Conservation (phyloP, 2,888 invertebrate species). For the Leptothorax acervorum region DNA sequence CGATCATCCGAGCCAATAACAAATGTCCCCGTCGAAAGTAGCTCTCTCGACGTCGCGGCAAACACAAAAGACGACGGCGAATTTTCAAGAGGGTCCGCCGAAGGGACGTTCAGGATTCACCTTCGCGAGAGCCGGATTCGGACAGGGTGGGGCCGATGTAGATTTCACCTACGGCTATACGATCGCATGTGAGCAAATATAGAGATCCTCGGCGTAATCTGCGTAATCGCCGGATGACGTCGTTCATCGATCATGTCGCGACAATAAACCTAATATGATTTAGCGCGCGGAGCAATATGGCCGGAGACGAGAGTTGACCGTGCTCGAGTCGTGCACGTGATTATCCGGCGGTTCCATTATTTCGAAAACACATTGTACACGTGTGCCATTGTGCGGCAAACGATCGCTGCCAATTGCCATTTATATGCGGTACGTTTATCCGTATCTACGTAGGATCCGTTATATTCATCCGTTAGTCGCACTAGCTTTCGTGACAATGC, state of each 20-base stretch:
- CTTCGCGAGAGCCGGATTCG: constrained; percentile 54
- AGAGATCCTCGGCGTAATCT: constrained; percentile 73
- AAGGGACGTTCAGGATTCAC: constrained; percentile 65
- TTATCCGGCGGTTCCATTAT: constrained; percentile 50
- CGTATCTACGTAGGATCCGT: constrained; percentile 21
- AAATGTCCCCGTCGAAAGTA: constrained; percentile 67
- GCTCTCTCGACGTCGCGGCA: constrained; percentile 64
- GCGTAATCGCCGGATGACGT: constrained; percentile 73
- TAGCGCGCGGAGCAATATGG: constrained; percentile 58
- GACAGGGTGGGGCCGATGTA: constrained; percentile 36
- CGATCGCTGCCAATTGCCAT: constrained; percentile 39
- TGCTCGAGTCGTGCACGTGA: constrained; percentile 21
- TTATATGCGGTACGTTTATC: constrained; percentile 24
- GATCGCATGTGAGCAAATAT: constrained; percentile 69
- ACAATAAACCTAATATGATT: constrained; percentile 81
- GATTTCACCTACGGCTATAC: constrained; percentile 56
- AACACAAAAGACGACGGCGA: constrained; percentile 73
- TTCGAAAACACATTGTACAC: constrained; percentile 16
- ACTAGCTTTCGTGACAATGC: constrained; percentile 25
- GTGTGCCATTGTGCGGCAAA: constrained; percentile 40
- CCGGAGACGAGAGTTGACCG: constrained; percentile 47
- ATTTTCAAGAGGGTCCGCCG: constrained; percentile 75
- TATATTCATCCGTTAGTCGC: constrained; percentile 33
- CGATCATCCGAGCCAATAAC: constrained; percentile 74
- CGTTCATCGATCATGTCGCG: constrained; percentile 81